Evolutionary conservation across 1,140 invertebrate species (phyloP), one percentile per base, ranked within the genome.

Genomic region (Pachyrhynchus sulphureomaculatus): DNA sequence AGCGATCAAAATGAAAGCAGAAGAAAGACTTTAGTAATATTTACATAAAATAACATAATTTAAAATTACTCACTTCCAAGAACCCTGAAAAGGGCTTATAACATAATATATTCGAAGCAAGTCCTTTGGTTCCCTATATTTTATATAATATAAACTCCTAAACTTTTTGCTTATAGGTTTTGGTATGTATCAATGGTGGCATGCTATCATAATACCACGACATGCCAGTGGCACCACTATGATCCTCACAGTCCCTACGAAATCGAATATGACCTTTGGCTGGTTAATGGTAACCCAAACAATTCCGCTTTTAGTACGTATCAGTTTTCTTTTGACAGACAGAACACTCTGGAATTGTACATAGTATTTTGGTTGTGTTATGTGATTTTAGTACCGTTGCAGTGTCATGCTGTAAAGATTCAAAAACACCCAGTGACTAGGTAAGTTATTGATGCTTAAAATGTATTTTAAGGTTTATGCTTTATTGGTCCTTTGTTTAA

Each of bases 131-230:
- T n/a, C n/a, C n/a, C n/a, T n/a, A n/a, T n/a, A n/a, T n/a, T n/a
- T n/a, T n/a, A n/a, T n/a, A n/a, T n/a, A n/a, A n/a, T n/a, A n/a
- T n/a, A n/a, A n/a, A n/a, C n/a, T n/a, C n/a, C n/a, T n/a, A n/a
- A n/a, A n/a, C n/a, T n/a, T n/a, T n/a, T n/a, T n/a, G n/a, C n/a
- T n/a, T 77, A 79, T 77, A 93, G 92, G 72, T 98, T 96, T 79
- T 98, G 95, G 95, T 98, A 96, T 78, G 81, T 98, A 34, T 95
- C 94, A 62, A 80, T 98, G 69, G 93, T 96, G 15, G 88, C 95
- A 4, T 98, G 96, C 78, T 91, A 91, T 70, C 83, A 91, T 42
- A 88, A 93, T 73, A 81, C 81, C 45, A 83, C 77, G 6, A 88
- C 86, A 8, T 96, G 93, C 71, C 81, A 87, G 59, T 95, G 92